Percentiles rank a stretch among this genome's conserved stretches.
Evolutionary conservation across 2,113 vertebrate species (phyloP).

Genomic region (Amia ocellicauda): DNA sequence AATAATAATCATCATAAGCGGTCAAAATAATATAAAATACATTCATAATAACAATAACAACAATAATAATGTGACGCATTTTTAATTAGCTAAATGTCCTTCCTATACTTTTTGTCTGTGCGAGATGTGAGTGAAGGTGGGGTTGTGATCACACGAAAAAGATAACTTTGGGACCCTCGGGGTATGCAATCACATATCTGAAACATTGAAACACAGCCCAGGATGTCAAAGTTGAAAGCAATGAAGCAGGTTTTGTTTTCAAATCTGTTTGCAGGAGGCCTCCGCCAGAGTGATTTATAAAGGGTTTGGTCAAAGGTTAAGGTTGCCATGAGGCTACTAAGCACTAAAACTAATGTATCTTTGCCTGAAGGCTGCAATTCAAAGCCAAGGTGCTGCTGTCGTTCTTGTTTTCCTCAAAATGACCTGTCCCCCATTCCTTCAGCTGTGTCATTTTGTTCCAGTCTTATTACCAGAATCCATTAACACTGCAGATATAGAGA

Average conservation of each 20-base stretch:
- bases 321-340: slow-evolving; percentile 19
- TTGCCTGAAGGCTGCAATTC: slow-evolving; percentile 11
- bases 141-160: background rate
- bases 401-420: slow-evolving; percentile 18
- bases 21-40: too few species aligned
- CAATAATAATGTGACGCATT: too few species aligned
- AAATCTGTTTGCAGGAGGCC: background rate
- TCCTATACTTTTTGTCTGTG: too few species aligned
- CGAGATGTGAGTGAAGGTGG: too few species aligned
- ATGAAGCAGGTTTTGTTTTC: slow-evolving; percentile 5
- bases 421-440: slow-evolving; percentile 7
- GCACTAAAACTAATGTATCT: slow-evolving; percentile 6
- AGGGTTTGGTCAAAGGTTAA: slow-evolving; percentile 15
- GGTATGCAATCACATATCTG: background rate
- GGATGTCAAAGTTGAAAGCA: slow-evolving; percentile 3
- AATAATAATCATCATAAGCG: too few species aligned
- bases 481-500: too few species aligned
- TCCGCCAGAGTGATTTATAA: slow-evolving; percentile 1
- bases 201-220: slow-evolving; percentile 3
- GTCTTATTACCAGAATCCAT: background rate
- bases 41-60: too few species aligned
- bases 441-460: background rate
- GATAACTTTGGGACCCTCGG: slow-evolving; percentile 4
- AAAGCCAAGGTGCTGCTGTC: background rate
- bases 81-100: too few species aligned